phyloP scores from a whole-genome alignment of 2,113 vertebrate species.

The Geococcyx californianus region DNA sequence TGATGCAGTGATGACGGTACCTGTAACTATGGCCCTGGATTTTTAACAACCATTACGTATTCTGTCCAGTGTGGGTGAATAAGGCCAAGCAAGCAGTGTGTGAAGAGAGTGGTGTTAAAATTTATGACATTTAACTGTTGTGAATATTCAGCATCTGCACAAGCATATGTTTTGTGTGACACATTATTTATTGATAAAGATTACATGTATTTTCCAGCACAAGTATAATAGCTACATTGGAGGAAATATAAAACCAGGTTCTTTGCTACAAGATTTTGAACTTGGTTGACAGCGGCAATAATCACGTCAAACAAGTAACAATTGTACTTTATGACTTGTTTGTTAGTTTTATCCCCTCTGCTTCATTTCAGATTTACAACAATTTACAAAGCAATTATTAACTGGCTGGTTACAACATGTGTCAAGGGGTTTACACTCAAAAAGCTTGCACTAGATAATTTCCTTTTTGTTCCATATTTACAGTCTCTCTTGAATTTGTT shows the following conservation, averaged over 20 bases:
- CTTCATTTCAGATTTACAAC: conserved; percentile 39
- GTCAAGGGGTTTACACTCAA: neutral
- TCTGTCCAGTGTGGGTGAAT: neutral
- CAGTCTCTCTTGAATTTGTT: conserved; percentile 11
- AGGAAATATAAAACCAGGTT: neutral
- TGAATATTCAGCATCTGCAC: neutral
- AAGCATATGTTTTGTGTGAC: neutral
- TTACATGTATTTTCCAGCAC: neutral
- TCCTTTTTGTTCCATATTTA: conserved; percentile 19
- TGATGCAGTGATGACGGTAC: neutral
- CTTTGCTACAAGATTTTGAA: neutral
- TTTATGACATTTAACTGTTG: neutral
- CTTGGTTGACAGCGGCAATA: neutral
- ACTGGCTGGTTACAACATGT: conserved; percentile 1
- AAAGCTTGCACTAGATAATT: neutral
- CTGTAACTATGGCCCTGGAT: neutral
- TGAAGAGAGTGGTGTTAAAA: neutral
- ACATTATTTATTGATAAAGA: neutral
- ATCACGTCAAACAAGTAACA: neutral
- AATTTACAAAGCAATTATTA: conserved; percentile 56
- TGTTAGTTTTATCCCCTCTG: conserved; percentile 42
- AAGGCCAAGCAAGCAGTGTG: neutral
- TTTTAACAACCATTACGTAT: neutral
- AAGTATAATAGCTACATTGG: neutral
- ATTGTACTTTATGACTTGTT: conserved; percentile 18